Percentiles rank a stretch among this genome's conserved stretches.
Conservation (phyloP, 2,113 vertebrate genomes). For the Pseudorasbora parva region DNA sequence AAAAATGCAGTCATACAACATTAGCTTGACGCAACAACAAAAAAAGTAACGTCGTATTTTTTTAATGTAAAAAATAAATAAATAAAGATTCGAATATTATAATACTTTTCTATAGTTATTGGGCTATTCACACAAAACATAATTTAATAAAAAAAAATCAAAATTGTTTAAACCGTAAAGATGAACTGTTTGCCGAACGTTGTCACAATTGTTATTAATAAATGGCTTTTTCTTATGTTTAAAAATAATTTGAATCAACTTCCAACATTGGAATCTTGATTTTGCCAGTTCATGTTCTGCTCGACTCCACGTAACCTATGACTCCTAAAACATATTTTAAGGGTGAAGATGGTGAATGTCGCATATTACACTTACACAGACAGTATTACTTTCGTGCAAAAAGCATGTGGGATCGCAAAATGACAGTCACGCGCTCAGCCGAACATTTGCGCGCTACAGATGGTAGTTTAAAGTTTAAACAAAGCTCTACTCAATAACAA, state of each 20-base stretch:
- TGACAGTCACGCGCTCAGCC: background rate
- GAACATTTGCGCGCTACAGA: background rate
- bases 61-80: background rate
- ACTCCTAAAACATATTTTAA: too few relatives aligned
- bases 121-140: background rate
- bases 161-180: background rate
- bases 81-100: background rate
- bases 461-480: too few relatives aligned
- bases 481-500: too few relatives aligned
- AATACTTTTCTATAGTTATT: background rate
- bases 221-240: background rate
- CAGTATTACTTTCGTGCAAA: background rate
- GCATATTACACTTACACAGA: background rate
- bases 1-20: background rate
- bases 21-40: background rate
- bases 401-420: background rate
- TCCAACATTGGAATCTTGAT: background rate
- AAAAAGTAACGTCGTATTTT: too few relatives aligned
- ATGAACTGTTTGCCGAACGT: background rate
- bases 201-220: background rate
- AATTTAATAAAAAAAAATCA: background rate
- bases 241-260: background rate
- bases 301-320: too few relatives aligned
- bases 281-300: background rate
- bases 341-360: background rate